Conservation (phyloP, 2,797 vertebrate genomes). For the Orestias chungarensis region DNA sequence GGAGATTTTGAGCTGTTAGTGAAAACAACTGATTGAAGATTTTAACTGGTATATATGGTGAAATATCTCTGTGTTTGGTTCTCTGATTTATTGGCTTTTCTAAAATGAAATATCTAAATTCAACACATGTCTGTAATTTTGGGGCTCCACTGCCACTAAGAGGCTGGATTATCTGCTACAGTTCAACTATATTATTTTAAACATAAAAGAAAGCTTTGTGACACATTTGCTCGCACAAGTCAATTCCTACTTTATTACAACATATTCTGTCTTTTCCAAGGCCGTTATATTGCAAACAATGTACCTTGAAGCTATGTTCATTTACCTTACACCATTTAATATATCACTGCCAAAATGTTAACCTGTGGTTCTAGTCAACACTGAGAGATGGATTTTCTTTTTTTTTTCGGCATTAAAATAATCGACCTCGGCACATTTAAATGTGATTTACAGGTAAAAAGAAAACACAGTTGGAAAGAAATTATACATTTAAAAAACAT, state of each 20-base stretch:
- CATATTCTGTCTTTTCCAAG: background rate
- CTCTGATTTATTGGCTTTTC: slow-evolving; percentile 4
- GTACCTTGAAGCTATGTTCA: background rate
- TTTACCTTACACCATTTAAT: background rate
- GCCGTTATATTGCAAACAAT: no score
- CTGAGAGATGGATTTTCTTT: background rate
- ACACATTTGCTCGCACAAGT: background rate
- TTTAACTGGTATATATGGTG: background rate
- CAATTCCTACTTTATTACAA: background rate
- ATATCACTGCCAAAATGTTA: background rate
- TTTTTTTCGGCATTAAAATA: background rate
- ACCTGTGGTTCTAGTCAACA: background rate
- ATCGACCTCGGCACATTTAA: no score
- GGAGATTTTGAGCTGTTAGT: slow-evolving; percentile 1
- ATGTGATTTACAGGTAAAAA: no score
- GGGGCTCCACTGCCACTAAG: background rate
- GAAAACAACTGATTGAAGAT: slow-evolving; percentile 1
- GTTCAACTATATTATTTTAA: no score
- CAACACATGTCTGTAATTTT: background rate
- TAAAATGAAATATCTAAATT: background rate
- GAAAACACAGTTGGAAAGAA: no score
- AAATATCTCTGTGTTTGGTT: slow-evolving; percentile 9
- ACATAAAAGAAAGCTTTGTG: background rate
- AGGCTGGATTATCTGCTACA: background rate
- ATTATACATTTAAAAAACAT: no score